These are phyloP conservation scores for Apamea monoglypha DNA, from an alignment of 2,888 invertebrate species.

Conservation along the genomic window DNA sequence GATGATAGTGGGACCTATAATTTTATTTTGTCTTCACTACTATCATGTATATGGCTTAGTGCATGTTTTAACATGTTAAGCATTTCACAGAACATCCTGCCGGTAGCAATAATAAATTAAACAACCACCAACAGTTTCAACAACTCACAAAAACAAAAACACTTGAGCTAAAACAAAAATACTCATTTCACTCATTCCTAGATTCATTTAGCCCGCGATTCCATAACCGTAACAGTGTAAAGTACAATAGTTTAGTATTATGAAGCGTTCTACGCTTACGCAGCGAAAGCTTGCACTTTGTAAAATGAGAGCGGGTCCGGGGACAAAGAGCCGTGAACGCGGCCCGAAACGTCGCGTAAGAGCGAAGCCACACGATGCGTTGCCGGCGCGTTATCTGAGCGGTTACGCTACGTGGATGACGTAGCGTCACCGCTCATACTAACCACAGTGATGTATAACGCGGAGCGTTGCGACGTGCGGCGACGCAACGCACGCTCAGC, in stretches of 20 bases:
- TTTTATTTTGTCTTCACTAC: not conserved
- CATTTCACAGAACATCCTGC: not conserved
- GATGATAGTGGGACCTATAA: not conserved
- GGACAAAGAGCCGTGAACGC: slow-evolving; percentile 79
- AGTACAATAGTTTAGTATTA: slow-evolving; percentile 79
- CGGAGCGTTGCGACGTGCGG: not conserved
- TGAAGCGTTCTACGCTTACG: slow-evolving; percentile 81
- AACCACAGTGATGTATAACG: not conserved
- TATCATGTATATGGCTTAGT: not conserved
- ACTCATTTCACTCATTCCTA: slow-evolving; percentile 62
- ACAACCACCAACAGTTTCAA: not conserved
- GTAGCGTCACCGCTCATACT: no score
- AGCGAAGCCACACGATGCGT: not conserved
- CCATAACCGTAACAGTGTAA: slow-evolving; percentile 70
- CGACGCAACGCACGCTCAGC: not conserved
- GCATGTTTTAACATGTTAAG: not conserved
- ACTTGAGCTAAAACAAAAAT: slow-evolving; percentile 29
- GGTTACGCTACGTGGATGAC: no score
- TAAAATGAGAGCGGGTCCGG: slow-evolving; percentile 83
- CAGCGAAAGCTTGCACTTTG: slow-evolving; percentile 85
- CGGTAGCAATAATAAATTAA: not conserved
- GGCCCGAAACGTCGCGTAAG: slow-evolving; percentile 77
- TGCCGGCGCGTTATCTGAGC: not conserved
- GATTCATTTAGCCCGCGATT: slow-evolving; percentile 55
- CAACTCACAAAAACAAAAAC: slow-evolving; percentile 7